Base-by-base conservation (phyloP, 2,888 invertebrate species). In the Agrilus biguttatus region DNA sequence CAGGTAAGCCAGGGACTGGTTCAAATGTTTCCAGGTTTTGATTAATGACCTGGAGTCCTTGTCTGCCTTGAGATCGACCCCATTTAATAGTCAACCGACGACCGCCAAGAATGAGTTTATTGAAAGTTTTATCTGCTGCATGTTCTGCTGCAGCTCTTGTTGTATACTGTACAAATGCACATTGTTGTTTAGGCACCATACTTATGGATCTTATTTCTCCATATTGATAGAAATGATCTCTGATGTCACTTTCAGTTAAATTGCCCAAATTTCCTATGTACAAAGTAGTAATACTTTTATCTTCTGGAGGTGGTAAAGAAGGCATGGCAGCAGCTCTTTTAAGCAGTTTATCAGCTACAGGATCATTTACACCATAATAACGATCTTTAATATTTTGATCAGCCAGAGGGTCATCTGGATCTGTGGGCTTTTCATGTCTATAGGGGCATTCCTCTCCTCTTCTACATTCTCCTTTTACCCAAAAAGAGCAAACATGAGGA, bases 381-480 rank as follows among this genome's bases (percentile, higher is more conserved):
- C 84, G 78, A 67, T 91, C 91, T 60, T 87, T 89, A 50, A 95
- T 93, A 61, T 95, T 96, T 63, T 95, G 95, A 68, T 93, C 91
- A 32, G 92, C 89, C 36, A 95, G 68, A 1, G 95, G 95, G 71
- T 95, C 95, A 68, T 95, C 95, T 14, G 95, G 93, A 68, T 96
- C 95, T 2, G 92, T 91, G 0, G 95, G 95, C 61, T 91, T 91
- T 61, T 96, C 95, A 57, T 95, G 95, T 34, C 95, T 72, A 62
- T 93, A 95, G 0, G 95, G 95, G 65, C 95, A 95, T 61, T 96
- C 95, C 64, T 96, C 95, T 14, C 95, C 95, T 63, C 95, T 71
- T 58, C 90, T 80, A 62, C 95, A 95, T 64, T 95, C 93, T 2
- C 93, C 95, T 70, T 95, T 96, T n/a, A 95, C 93, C 89, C 92